phyloP scores from a whole-genome alignment of 1,140 invertebrate species.

The Nymphalis io region DNA sequence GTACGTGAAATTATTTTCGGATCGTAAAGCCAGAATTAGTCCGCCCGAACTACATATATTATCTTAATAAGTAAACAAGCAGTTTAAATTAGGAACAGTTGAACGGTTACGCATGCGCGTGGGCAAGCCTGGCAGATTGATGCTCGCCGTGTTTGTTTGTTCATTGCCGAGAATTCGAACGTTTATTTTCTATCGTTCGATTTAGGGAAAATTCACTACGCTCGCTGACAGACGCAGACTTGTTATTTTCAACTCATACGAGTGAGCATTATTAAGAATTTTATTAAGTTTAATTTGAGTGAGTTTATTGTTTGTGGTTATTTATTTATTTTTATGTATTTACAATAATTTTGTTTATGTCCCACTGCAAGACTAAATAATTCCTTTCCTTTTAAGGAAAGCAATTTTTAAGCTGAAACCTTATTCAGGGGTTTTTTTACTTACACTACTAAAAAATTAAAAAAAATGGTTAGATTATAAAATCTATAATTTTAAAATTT shows the following conservation, averaged over 20 bases:
- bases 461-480: too few relatives aligned
- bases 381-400: too few relatives aligned
- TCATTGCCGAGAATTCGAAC: conserved; percentile 49
- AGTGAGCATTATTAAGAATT: conserved; percentile 44
- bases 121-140: conserved; percentile 63
- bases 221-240: conserved; percentile 66
- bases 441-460: too few relatives aligned
- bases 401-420: too few relatives aligned
- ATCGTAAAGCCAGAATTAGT: conserved; percentile 60
- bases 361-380: too few relatives aligned
- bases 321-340: neutral
- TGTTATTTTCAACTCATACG: conserved; percentile 46
- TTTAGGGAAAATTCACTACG: conserved; percentile 71
- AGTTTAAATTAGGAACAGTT: conserved; percentile 65
- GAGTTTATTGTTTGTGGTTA: conserved; percentile 33
- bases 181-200: conserved; percentile 66
- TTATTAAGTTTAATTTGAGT: conserved; percentile 41
- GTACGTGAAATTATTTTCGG: conserved; percentile 63
- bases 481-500: too few relatives aligned
- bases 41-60: conserved; percentile 56
- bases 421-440: too few relatives aligned
- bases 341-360: too few relatives aligned
- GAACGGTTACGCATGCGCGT: conserved; percentile 64
- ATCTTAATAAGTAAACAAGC: conserved; percentile 62
- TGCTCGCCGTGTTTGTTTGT: conserved; percentile 54